Conservation (phyloP, 2,888 invertebrate species). For the Orchesella flavescens region DNA sequence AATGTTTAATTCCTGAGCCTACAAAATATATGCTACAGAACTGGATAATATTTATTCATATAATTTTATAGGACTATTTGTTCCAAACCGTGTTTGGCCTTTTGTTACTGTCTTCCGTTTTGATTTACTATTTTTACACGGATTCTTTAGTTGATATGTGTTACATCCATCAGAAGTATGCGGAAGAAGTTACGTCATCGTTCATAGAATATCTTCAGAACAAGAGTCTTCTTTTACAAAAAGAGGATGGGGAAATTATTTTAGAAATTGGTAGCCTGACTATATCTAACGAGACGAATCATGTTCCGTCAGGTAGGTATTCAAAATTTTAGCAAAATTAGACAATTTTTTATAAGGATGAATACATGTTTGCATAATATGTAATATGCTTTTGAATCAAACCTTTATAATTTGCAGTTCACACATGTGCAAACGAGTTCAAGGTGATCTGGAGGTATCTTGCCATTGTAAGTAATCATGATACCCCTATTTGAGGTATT, state of each 20-base stretch:
- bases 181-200: neutral
- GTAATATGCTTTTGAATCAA: too few relatives aligned
- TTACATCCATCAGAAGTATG: neutral
- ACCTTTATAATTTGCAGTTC: neutral
- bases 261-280: too few relatives aligned
- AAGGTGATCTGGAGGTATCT: neutral
- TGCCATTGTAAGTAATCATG: neutral
- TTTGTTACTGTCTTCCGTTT: neutral
- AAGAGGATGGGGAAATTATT: neutral
- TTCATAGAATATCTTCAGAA: neutral
- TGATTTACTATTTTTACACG: neutral
- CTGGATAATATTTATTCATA: neutral
- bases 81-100: neutral
- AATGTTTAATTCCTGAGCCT: neutral
- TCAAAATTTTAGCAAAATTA: too few relatives aligned
- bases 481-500: too few relatives aligned
- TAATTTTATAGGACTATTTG: neutral
- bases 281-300: too few relatives aligned
- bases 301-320: too few relatives aligned
- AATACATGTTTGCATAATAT: too few relatives aligned
- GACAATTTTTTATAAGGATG: too few relatives aligned
- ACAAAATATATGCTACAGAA: neutral
- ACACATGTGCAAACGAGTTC: neutral
- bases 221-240: neutral
- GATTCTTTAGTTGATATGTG: neutral